These are phyloP conservation scores for Diabrotica balteata DNA, from an alignment of 2,888 invertebrate genomes.

Conservation along the genomic window DNA sequence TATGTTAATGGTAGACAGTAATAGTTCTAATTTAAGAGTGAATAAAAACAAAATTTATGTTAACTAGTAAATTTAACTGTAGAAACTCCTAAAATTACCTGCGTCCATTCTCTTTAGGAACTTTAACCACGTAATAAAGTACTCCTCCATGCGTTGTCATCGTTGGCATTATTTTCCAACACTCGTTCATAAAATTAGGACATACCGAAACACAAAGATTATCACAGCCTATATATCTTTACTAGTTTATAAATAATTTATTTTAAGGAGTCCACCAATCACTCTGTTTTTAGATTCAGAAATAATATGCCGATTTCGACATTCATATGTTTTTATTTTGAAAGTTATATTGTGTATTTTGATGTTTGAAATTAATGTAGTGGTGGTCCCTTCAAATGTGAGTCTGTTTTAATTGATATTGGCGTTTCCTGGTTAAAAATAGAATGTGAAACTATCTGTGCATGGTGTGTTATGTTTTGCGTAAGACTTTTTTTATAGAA, in stretches of 20 bases:
- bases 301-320: no score
- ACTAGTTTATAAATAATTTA: not conserved
- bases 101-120: slow-evolving; percentile 63
- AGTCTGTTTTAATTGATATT: slow-evolving; percentile 30
- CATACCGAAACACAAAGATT: not conserved
- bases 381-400: slow-evolving; percentile 23
- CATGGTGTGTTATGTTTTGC: slow-evolving; percentile 2
- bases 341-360: slow-evolving; percentile 2
- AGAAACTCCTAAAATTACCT: slow-evolving; percentile 46
- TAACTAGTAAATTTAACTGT: no score
- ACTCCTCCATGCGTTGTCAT: slow-evolving; percentile 72
- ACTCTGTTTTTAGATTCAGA: no score
- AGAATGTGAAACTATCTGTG: slow-evolving; percentile 8
- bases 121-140: slow-evolving; percentile 73
- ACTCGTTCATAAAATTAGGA: slow-evolving; percentile 11
- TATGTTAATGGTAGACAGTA: no score
- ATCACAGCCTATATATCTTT: not conserved
- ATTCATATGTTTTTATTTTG: no score
- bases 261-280: no score
- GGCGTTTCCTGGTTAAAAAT: slow-evolving; percentile 28
- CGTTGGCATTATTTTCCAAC: slow-evolving; percentile 53
- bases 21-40: no score
- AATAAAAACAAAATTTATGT: no score
- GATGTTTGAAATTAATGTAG: slow-evolving; percentile 16
- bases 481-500: not conserved